Conservation (phyloP, 1,140 invertebrate species). For the Pseudomyrmex concolor region DNA sequence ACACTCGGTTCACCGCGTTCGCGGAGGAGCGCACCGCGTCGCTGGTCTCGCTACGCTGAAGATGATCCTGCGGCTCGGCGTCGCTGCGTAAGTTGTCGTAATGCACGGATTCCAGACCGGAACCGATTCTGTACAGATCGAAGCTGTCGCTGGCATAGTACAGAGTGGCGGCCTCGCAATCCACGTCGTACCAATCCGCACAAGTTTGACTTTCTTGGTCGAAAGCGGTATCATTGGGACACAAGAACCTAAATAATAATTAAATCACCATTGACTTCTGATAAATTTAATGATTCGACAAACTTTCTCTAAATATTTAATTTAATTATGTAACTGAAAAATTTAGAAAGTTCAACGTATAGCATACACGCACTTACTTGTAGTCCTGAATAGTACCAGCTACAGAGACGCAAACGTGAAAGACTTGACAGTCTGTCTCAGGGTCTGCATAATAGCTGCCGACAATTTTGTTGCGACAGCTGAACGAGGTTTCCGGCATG, state of each 20-base stretch:
- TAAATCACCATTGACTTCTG: background rate
- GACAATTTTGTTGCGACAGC: conserved; percentile 93
- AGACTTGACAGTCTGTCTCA: conserved; percentile 96
- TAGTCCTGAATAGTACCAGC: conserved; percentile 87
- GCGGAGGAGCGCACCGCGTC: conserved; percentile 84
- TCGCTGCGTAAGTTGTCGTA: conserved; percentile 85
- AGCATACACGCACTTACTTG: conserved; percentile 74
- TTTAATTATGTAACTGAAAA: conserved; percentile 3
- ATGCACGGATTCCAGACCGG: conserved; percentile 84
- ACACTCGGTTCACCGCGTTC: conserved; percentile 77
- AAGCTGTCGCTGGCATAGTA: conserved; percentile 93
- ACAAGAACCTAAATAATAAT: conserved; percentile 90
- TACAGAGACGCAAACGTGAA: conserved; percentile 95
- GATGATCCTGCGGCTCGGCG: conserved; percentile 90
- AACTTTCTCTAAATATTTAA: background rate
- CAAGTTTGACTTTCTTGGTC: conserved; percentile 97
- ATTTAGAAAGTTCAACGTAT: too few relatives aligned
- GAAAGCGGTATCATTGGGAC: conserved; percentile 96
- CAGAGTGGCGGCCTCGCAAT: conserved; percentile 91
- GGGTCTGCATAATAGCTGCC: conserved; percentile 96
- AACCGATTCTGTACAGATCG: conserved; percentile 92
- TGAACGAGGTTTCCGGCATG: conserved; percentile 94
- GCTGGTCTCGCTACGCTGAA: conserved; percentile 91
- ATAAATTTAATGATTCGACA: background rate
- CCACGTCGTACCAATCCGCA: conserved; percentile 95